A percentile compares a stretch with the other conserved stretches of the same genome.
These are phyloP conservation scores for Thalassarche chlororhynchos DNA, from an alignment of 2,113 vertebrate species.

Conservation along the genomic window DNA sequence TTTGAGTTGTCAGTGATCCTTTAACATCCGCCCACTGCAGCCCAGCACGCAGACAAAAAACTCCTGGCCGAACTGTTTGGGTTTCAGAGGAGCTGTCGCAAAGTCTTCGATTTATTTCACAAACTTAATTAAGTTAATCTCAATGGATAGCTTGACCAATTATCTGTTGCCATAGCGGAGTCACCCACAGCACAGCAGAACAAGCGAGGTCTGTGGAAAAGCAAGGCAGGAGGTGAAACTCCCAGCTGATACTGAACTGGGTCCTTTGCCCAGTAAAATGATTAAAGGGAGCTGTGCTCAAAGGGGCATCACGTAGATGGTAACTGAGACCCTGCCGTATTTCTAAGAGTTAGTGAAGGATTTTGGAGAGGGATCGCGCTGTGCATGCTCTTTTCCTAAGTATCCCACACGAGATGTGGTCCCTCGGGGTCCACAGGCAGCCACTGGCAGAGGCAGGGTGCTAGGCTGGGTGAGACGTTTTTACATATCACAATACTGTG, in stretches of 20 bases:
- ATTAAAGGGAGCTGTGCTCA: not conserved
- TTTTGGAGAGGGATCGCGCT: fast-evolving
- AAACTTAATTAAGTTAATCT: not conserved
- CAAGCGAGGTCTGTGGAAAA: not conserved
- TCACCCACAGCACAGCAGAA: not conserved
- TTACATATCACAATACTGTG: not conserved
- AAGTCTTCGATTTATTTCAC: not conserved
- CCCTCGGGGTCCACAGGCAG: fast-evolving
- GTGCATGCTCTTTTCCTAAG: not conserved
- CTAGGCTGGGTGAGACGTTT: not conserved
- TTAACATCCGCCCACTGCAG: not conserved
- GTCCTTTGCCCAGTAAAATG: not conserved
- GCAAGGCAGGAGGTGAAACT: not conserved
- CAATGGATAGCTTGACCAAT: not conserved
- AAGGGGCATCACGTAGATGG: not conserved
- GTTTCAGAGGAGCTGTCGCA: not conserved
- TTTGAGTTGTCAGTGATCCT: not conserved
- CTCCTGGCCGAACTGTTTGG: not conserved
- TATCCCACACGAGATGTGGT: not conserved
- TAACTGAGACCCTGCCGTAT: not conserved
- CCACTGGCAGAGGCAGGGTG: not conserved
- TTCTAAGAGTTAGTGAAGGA: not conserved
- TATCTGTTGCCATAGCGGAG: not conserved
- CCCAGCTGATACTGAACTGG: not conserved
- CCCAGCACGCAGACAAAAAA: not conserved